A percentile compares a stretch with the other conserved stretches of the same genome.
phyloP scores from a whole-genome alignment of 2,113 vertebrate species.

The Nanorana parkeri region DNA sequence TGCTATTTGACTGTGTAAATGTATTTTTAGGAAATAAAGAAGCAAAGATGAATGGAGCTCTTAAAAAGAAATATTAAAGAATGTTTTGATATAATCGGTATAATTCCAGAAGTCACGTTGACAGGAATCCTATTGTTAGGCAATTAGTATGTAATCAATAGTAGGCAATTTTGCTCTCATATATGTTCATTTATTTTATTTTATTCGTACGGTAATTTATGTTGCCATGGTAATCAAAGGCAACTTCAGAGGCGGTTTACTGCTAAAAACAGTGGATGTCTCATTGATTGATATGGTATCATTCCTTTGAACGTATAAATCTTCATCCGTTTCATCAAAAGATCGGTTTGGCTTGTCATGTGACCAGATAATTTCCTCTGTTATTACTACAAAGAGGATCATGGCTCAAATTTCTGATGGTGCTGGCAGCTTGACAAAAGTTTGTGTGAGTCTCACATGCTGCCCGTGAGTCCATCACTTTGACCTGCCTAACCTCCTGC shows the following conservation, averaged over 20 bases:
- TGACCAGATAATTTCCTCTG: background rate
- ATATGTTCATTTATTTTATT: background rate
- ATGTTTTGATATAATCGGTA: too few species aligned
- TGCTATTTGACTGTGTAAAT: too few species aligned
- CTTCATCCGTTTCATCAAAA: background rate
- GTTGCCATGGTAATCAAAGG: background rate
- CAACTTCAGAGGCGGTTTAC: background rate
- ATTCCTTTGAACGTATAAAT: background rate
- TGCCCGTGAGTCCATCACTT: background rate
- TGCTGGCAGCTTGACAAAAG: background rate
- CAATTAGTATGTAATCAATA: too few species aligned
- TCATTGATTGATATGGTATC: background rate
- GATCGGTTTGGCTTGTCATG: background rate
- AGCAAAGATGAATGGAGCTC: too few species aligned
- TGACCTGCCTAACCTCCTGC: slow-evolving; percentile 10
- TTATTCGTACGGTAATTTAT: background rate
- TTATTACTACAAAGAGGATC: background rate
- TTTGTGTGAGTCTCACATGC: background rate
- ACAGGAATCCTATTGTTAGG: too few species aligned
- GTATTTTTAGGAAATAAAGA: too few species aligned
- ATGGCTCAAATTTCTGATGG: background rate
- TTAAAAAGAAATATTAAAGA: too few species aligned
- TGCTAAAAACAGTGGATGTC: background rate
- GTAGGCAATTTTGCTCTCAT: background rate
- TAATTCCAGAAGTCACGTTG: too few species aligned